Evolutionary conservation across 1,140 invertebrate genomes (phyloP), one percentile per base, ranked within the genome.

Genomic region (Pachyrhynchus sulphureomaculatus): DNA sequence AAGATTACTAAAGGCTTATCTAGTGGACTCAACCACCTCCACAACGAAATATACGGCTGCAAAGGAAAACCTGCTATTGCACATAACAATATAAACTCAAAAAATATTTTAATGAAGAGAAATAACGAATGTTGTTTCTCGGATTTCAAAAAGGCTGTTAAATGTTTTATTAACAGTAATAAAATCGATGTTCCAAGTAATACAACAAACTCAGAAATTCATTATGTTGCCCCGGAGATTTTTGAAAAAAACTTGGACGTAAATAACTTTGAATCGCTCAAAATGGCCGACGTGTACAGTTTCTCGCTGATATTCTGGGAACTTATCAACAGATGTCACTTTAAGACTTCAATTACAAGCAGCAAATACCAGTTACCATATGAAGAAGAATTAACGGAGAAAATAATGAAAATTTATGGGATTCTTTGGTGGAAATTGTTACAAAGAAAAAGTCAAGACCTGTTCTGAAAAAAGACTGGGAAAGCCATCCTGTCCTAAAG

Each of bases 271-370:
- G 93, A 96, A 67, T 89, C 92, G 12, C 96, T 95, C 77, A 96
- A 95, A 79, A 89, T 89, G 80, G 91, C 92, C 9, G 95, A 98
- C 76, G 93, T 97, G 82, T 97, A 98, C 79, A 92, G 95, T 0
- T 87, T 96, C 64, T 91, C 92, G 26, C 79, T 97, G 17, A 91
- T 97, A 5, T 76, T 97, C 17, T 98, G 95, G 95, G 95, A 98
- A 81, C 88, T 95, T 72, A 84, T 85, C 45, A 79, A 87, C 64
- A 81, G 88, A 41, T 90, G 88, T 71, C 80, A 82, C 84, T 83
- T 8, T 84, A 83, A 37, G 83, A 5, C 15, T 6, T 5, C 5
- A 39, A 0, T 49, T 24, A 29, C 6, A 44, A 81, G 21, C 84
- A 84, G 67, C 81, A 83, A 90, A 12, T 94, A 95, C 71, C 87